These are phyloP conservation scores for Pyrocoelia pectoralis DNA, from an alignment of 2,888 invertebrate species.

Conservation along the genomic window DNA sequence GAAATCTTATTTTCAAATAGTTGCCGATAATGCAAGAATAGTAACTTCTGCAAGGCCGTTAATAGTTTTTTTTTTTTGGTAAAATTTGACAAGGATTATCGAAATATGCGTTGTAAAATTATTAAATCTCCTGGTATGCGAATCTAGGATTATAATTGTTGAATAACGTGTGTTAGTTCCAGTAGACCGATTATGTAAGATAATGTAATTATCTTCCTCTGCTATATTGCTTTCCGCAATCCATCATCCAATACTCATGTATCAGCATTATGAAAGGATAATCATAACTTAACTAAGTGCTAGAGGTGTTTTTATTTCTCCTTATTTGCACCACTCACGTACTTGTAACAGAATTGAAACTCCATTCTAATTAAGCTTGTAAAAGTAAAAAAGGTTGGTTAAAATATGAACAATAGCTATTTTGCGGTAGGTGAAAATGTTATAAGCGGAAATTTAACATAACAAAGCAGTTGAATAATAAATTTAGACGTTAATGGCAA, in stretches of 20 bases:
- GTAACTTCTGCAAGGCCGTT: no score
- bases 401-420: slow-evolving; percentile 31
- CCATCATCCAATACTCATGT: slow-evolving; percentile 36
- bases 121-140: no score
- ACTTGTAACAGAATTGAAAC: slow-evolving; percentile 22
- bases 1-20: no score
- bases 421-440: slow-evolving; percentile 17
- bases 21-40: no score
- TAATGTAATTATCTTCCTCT: slow-evolving; percentile 9
- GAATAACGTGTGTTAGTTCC: slow-evolving; percentile 4
- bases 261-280: slow-evolving; percentile 45
- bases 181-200: background rate
- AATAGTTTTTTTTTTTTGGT: no score
- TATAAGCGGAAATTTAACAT: slow-evolving; percentile 41
- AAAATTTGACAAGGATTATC: no score
- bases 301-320: slow-evolving; percentile 49
- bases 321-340: slow-evolving; percentile 41
- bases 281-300: slow-evolving; percentile 48
- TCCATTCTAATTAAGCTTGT: background rate
- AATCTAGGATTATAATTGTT: no score
- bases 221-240: slow-evolving; percentile 22
- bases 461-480: slow-evolving; percentile 43
- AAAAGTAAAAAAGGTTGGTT: slow-evolving; percentile 18
- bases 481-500: slow-evolving; percentile 38
- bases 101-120: no score